Evolutionary conservation across 2,113 vertebrate genomes (phyloP).

Genomic region (Malurus alboscapulatus): DNA sequence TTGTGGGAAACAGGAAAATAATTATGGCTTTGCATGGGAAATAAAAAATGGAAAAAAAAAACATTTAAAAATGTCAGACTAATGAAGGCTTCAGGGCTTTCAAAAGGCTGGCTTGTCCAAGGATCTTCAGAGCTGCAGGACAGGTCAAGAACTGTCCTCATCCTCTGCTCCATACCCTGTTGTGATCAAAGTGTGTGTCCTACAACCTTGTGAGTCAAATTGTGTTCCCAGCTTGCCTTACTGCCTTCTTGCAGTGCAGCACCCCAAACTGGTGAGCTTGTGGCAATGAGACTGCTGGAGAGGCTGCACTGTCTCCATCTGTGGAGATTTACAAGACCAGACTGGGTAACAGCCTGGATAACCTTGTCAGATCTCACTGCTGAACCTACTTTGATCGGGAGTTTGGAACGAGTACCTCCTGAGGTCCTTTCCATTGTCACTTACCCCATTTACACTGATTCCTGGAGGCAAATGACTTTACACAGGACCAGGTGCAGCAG

Average conservation of each 20-base stretch:
- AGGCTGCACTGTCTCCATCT: not conserved
- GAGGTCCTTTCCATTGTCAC: not conserved
- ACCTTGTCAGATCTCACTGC: not conserved
- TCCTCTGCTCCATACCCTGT: not conserved
- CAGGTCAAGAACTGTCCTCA: not conserved
- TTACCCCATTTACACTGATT: not conserved
- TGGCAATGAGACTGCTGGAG: not conserved
- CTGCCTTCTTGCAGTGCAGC: not conserved
- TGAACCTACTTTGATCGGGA: not conserved
- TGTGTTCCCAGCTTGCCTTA: not conserved
- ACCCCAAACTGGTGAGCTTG: not conserved
- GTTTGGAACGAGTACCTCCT: not conserved
- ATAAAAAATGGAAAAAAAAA: not conserved
- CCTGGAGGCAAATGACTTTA: not conserved
- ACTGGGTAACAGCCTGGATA: not conserved
- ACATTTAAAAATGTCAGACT: not conserved
- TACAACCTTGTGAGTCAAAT: not conserved
- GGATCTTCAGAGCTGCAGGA: not conserved
- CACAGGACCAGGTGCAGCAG: not conserved
- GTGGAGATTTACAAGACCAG: not conserved
- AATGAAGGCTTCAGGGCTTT: not conserved
- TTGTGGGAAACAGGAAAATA: not conserved
- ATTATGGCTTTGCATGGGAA: not conserved
- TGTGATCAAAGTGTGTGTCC: not conserved
- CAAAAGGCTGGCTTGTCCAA: not conserved